phyloP scores from a whole-genome alignment of 2,888 invertebrate species.

The Proisotoma minuta region DNA sequence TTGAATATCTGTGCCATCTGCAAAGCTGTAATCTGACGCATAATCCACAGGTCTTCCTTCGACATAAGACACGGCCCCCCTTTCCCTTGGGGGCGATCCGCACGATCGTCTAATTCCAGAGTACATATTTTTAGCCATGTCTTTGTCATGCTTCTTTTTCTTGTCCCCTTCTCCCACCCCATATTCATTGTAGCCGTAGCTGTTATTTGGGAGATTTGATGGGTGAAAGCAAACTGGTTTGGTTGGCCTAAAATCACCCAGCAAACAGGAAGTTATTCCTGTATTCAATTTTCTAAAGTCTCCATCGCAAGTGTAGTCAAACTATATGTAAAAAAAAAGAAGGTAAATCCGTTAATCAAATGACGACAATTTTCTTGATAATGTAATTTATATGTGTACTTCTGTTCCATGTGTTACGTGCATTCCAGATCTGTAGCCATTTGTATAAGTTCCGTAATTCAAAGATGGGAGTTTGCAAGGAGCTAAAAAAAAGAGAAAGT shows the following conservation, averaged over 20 bases:
- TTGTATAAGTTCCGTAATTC: constrained; percentile 66
- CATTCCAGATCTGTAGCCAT: constrained; percentile 71
- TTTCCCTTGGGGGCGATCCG: constrained; percentile 66
- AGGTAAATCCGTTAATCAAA: too few species aligned
- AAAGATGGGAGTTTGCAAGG: constrained; percentile 67
- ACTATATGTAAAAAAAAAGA: constrained; percentile 18
- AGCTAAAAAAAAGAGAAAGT: constrained; percentile 52
- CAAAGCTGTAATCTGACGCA: constrained; percentile 61
- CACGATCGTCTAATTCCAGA: constrained; percentile 52
- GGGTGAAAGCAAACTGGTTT: constrained; percentile 62
- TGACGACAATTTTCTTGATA: too few species aligned
- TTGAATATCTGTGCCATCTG: constrained; percentile 75
- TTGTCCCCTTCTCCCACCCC: constrained; percentile 13
- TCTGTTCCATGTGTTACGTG: constrained; percentile 76
- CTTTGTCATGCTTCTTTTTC: constrained; percentile 17
- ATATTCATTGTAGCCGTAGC: constrained; percentile 23
- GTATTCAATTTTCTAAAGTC: constrained; percentile 39
- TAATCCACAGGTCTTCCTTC: constrained; percentile 64
- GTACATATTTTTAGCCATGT: constrained; percentile 15
- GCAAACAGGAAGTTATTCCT: constrained; percentile 54
- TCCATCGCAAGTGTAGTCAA: constrained; percentile 42
- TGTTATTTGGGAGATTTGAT: constrained; percentile 31
- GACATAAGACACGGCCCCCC: constrained; percentile 67
- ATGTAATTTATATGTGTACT: constrained; percentile 51
- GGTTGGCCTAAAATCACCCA: constrained; percentile 74